Evolutionary conservation across 2,797 vertebrate genomes (phyloP).

Genomic region (Sebastes matsubarae): DNA sequence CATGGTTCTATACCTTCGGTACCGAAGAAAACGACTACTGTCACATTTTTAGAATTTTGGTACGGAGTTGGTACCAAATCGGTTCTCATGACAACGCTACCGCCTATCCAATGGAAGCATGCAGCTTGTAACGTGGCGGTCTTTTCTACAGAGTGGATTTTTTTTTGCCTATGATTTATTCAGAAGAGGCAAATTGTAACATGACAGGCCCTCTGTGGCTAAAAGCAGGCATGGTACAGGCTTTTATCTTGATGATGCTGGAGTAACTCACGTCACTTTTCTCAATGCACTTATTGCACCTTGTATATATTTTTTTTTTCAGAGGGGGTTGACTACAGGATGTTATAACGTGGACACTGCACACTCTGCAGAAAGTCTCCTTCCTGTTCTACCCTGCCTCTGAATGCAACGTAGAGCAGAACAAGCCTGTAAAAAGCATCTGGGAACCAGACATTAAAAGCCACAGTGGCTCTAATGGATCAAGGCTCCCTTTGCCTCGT

Average conservation of each 20-base stretch:
- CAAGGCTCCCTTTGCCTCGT: conserved; percentile 53
- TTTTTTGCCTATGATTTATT: conserved; percentile 69
- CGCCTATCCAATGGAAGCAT: conserved; percentile 57
- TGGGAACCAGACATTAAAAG: conserved; percentile 76
- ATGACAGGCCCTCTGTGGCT: conserved; percentile 23
- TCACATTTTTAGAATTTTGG: no score
- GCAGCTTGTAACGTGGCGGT: conserved; percentile 54
- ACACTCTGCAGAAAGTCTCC: conserved; percentile 76
- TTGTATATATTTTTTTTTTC: conserved; percentile 24
- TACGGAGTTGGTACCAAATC: no score
- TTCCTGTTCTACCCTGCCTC: conserved; percentile 75
- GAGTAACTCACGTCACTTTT: conserved; percentile 20
- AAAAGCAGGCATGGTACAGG: conserved; percentile 19
- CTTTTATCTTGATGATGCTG: conserved; percentile 38
- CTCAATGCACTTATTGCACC: conserved; percentile 36
- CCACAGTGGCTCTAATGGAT: conserved; percentile 64
- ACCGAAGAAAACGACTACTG: no score
- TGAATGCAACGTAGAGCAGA: conserved; percentile 54
- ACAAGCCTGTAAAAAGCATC: conserved; percentile 74
- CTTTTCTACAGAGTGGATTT: neutral
- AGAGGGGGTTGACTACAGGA: conserved; percentile 71
- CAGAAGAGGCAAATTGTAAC: conserved; percentile 57
- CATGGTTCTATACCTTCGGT: rapidly evolving
- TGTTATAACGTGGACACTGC: conserved; percentile 78
- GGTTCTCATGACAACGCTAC: neutral